Evolutionary conservation across 2,888 invertebrate genomes (phyloP).

Genomic region (Ormyrus rosae): DNA sequence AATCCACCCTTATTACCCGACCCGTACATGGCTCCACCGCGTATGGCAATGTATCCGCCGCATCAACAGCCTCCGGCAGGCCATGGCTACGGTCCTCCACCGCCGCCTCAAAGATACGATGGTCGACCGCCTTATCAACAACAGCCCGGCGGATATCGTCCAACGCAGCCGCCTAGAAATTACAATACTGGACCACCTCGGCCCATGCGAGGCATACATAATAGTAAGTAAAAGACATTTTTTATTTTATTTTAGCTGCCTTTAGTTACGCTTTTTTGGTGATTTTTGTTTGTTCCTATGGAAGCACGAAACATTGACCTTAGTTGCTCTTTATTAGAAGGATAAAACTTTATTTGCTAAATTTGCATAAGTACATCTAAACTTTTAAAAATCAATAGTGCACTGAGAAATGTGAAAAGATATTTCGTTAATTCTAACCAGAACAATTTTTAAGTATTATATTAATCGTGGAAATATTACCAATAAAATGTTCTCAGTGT

Average conservation of each 20-base stretch:
- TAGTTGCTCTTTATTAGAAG: too few species aligned
- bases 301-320: too few species aligned
- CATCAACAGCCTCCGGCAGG: conserved; percentile 68
- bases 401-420: not conserved
- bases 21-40: conserved; percentile 69
- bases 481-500: too few species aligned
- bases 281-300: too few species aligned
- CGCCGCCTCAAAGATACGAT: conserved; percentile 60
- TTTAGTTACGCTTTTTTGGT: too few species aligned
- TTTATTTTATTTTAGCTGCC: too few species aligned
- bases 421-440: too few species aligned
- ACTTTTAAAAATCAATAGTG: too few species aligned
- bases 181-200: conserved; percentile 73
- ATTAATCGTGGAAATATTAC: too few species aligned
- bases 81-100: conserved; percentile 64
- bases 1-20: conserved; percentile 71
- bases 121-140: conserved; percentile 64
- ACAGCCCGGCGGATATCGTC: conserved; percentile 68
- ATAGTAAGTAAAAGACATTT: conserved; percentile 62
- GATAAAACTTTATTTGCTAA: not conserved
- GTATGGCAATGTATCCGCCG: conserved; percentile 72
- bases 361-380: too few species aligned
- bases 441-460: too few species aligned
- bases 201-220: conserved; percentile 73
- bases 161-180: conserved; percentile 71